phyloP scores from a whole-genome alignment of 2,888 invertebrate genomes.

The Esperia sulphurella region DNA sequence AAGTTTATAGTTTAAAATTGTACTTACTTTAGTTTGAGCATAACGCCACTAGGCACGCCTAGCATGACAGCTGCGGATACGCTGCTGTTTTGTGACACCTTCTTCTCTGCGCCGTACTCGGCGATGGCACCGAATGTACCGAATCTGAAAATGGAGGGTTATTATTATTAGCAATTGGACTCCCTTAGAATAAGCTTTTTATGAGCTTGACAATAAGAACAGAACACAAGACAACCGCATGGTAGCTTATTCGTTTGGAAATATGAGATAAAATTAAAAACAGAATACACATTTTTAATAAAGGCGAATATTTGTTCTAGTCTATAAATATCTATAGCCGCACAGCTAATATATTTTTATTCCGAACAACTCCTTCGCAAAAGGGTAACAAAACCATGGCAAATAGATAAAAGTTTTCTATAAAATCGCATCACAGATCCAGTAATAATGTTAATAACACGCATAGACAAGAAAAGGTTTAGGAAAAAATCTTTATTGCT shows the following conservation, averaged over 20 bases:
- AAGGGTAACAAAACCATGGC: too few species aligned
- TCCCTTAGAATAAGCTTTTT: neutral
- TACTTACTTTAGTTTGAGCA: slow-evolving; percentile 89
- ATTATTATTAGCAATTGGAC: neutral
- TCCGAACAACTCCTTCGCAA: too few species aligned
- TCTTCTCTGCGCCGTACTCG: slow-evolving; percentile 96
- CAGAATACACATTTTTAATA: neutral
- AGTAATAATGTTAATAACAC: too few species aligned
- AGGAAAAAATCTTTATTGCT: too few species aligned
- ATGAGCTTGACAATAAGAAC: neutral
- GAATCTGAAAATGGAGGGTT: slow-evolving; percentile 71
- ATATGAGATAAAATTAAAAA: neutral
- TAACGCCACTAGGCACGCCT: slow-evolving; percentile 93
- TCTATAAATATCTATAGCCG: too few species aligned
- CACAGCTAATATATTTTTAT: too few species aligned
- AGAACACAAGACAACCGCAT: neutral
- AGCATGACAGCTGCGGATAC: slow-evolving; percentile 91
- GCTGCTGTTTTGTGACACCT: slow-evolving; percentile 93
- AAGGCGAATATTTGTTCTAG: neutral
- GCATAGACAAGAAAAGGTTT: too few species aligned
- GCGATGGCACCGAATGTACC: slow-evolving; percentile 92
- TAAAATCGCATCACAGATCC: too few species aligned
- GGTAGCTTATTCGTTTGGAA: neutral
- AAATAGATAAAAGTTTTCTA: too few species aligned
- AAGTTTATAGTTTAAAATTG: neutral